Evolutionary conservation across 2,113 vertebrate genomes (phyloP).

Genomic region (Esox niger): DNA sequence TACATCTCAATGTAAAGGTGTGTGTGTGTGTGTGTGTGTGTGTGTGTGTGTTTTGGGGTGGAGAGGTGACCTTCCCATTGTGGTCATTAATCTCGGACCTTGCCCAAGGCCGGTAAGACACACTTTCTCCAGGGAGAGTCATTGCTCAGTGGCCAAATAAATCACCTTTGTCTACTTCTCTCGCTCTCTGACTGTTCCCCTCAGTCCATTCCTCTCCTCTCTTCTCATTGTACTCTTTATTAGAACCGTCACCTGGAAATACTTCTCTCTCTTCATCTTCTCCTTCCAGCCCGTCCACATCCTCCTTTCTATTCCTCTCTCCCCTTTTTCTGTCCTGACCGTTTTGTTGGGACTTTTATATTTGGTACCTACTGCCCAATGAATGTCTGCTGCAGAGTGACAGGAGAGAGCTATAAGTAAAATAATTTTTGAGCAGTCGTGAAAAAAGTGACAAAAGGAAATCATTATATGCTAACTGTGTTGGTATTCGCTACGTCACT

Average conservation of each 20-base stretch:
- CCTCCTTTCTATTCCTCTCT: slow-evolving; percentile 8
- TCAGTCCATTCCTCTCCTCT: slow-evolving; percentile 10
- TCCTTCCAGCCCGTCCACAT: background rate
- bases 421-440: no score
- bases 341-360: no score
- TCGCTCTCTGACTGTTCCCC: slow-evolving; percentile 17
- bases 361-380: no score
- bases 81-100: slow-evolving; percentile 51
- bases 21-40: background rate
- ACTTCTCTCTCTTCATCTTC: slow-evolving; percentile 1
- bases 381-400: no score
- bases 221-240: slow-evolving; percentile 17
- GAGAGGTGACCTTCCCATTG: slow-evolving; percentile 49
- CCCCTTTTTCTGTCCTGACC: slow-evolving; percentile 9
- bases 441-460: no score
- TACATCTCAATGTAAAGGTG: slow-evolving; percentile 67
- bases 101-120: slow-evolving; percentile 37
- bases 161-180: slow-evolving; percentile 41
- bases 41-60: slow-evolving; percentile 17
- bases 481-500: no score
- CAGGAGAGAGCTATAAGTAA: no score
- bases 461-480: no score
- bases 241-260: slow-evolving; percentile 6
- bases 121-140: slow-evolving; percentile 50
- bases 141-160: slow-evolving; percentile 52